Evolutionary conservation across 2,113 vertebrate genomes (phyloP).

Genomic region (Casuarius casuarius): DNA sequence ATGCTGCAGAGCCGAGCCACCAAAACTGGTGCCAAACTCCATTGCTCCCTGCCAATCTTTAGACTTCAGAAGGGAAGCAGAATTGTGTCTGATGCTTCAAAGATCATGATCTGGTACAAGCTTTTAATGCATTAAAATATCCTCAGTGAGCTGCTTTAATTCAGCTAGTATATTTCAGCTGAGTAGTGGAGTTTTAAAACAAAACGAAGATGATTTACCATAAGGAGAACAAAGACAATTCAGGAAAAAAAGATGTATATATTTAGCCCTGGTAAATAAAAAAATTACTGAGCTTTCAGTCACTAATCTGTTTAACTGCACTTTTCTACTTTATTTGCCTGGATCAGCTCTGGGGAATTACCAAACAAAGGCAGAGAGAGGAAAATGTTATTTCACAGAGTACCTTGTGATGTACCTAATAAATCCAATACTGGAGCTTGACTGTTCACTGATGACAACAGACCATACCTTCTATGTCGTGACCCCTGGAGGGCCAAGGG

Average conservation of each 20-base stretch:
- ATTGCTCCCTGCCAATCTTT: neutral
- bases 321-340: slow-evolving; percentile 30
- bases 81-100: neutral
- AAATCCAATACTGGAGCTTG: slow-evolving; percentile 26
- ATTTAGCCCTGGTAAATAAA: slow-evolving; percentile 21
- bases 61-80: neutral
- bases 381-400: slow-evolving; percentile 39
- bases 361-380: slow-evolving; percentile 35
- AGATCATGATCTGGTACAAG: neutral
- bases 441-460: slow-evolving; percentile 32
- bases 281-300: slow-evolving; percentile 1
- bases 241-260: neutral
- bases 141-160: neutral
- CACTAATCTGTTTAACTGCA: slow-evolving; percentile 9
- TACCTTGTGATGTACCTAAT: slow-evolving; percentile 52
- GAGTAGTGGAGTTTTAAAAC: neutral
- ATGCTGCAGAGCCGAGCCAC: neutral
- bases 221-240: neutral
- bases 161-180: neutral
- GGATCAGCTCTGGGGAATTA: slow-evolving; percentile 21
- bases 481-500: slow-evolving; percentile 53
- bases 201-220: neutral
- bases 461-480: neutral
- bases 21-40: neutral
- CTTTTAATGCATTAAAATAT: neutral